These are phyloP conservation scores for Andrena bicolor DNA, from an alignment of 2,888 invertebrate species.

Conservation along the genomic window DNA sequence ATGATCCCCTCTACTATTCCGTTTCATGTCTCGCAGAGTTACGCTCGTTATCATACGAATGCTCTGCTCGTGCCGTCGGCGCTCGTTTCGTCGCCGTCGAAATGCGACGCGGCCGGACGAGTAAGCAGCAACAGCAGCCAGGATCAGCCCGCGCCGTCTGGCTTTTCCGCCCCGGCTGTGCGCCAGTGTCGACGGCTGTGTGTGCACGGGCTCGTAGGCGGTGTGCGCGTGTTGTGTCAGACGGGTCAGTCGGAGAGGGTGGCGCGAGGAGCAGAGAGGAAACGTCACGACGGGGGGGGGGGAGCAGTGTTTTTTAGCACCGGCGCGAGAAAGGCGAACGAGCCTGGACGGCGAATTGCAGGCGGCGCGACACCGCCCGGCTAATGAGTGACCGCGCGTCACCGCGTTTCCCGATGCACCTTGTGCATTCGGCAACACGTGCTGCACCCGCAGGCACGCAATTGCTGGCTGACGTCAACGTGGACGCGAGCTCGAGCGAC, in stretches of 20 bases:
- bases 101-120: constrained; percentile 61
- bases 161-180: constrained; percentile 25
- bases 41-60: constrained; percentile 81
- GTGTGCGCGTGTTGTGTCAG: constrained; percentile 13
- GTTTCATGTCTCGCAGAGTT: constrained; percentile 73
- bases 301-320: constrained; percentile 28
- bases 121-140: constrained; percentile 35
- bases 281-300: not conserved
- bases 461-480: constrained; percentile 36
- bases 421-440: constrained; percentile 41
- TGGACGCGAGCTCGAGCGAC: constrained; percentile 1
- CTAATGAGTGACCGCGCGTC: constrained; percentile 44
- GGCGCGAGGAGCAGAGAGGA: constrained; percentile 9
- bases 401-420: constrained; percentile 22
- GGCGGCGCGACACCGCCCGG: constrained; percentile 39
- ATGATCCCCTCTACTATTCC: constrained; percentile 56
- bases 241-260: constrained; percentile 40
- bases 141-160: constrained; percentile 36
- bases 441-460: constrained; percentile 17
- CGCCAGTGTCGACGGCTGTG: not conserved
- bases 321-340: constrained; percentile 45
- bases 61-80: constrained; percentile 73
- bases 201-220: not conserved
- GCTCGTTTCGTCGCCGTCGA: constrained; percentile 68
- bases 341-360: constrained; percentile 46